phyloP scores from a whole-genome alignment of 2,113 vertebrate species.

The Chrysemys picta region DNA sequence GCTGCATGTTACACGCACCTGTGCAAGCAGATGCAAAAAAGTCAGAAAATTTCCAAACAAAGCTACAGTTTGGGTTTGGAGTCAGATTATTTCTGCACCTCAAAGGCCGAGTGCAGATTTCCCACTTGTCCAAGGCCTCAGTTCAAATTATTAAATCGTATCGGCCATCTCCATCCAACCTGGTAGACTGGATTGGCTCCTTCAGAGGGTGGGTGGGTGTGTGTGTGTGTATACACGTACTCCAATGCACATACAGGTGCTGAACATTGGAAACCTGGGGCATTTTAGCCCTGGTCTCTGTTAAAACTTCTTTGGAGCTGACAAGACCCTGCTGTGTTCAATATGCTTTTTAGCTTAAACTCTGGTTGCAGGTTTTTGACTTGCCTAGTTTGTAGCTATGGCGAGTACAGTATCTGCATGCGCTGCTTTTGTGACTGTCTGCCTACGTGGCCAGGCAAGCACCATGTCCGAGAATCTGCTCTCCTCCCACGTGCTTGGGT shows the following conservation, averaged over 20 bases:
- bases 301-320: rapidly evolving
- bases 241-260: background rate
- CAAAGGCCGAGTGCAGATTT: too few species aligned
- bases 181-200: too few species aligned
- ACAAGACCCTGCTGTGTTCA: rapidly evolving
- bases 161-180: too few species aligned
- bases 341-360: rapidly evolving
- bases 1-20: too few species aligned
- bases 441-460: rapidly evolving
- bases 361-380: rapidly evolving
- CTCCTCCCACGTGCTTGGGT: background rate
- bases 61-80: too few species aligned
- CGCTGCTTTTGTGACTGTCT: background rate
- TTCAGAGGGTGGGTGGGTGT: too few species aligned
- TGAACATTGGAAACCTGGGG: background rate
- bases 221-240: too few species aligned
- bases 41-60: too few species aligned
- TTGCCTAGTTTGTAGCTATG: background rate
- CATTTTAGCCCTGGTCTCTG: background rate
- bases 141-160: background rate
- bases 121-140: too few species aligned
- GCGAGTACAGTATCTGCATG: background rate
- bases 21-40: too few species aligned
- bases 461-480: background rate
- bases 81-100: too few species aligned